phyloP scores from a whole-genome alignment of 2,113 vertebrate species.

The Setophaga coronata region DNA sequence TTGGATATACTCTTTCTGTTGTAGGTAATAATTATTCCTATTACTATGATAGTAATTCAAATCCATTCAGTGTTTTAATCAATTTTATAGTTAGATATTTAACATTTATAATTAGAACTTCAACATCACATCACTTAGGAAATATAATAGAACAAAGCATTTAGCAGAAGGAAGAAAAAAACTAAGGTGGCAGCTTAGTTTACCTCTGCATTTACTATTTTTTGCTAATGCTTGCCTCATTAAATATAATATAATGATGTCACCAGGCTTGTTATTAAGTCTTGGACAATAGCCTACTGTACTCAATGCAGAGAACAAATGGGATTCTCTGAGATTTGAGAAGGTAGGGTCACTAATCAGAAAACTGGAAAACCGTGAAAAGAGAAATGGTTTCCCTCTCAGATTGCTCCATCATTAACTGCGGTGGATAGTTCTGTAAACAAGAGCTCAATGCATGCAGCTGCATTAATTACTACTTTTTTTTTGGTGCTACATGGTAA shows the following conservation, averaged over 20 bases:
- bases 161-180: background rate
- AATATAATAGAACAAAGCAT: background rate
- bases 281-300: background rate
- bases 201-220: background rate
- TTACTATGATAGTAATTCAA: background rate
- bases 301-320: background rate
- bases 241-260: background rate
- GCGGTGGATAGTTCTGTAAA: background rate
- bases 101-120: background rate
- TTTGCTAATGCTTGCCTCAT: background rate
- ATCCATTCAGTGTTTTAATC: background rate
- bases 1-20: background rate
- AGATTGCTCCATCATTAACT: background rate
- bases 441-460: background rate
- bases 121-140: background rate
- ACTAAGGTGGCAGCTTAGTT: background rate
- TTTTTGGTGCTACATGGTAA: background rate
- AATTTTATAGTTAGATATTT: background rate
- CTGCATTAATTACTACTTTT: background rate
- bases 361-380: background rate
- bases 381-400: background rate
- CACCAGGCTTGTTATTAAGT: background rate
- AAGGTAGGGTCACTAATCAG: background rate
- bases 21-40: background rate
- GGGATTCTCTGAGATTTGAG: fast-evolving